Percentiles rank a stretch among this genome's conserved stretches.
Evolutionary conservation across 35 echinoderm and acorn worm species (phyloP).

Genomic region (Ptychodera flava): DNA sequence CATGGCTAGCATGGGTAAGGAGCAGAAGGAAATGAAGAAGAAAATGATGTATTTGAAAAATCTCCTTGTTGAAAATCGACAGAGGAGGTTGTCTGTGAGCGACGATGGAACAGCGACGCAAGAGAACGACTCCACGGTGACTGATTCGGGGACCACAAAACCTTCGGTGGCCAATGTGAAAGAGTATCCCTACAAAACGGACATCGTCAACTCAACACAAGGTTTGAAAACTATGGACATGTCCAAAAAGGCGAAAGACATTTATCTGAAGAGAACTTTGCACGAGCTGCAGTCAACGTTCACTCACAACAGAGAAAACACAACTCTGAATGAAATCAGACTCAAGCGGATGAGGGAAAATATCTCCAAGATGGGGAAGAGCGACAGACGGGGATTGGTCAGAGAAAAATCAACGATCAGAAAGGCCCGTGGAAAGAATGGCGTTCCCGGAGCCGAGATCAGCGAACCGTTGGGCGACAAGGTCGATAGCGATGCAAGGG

Average conservation of each 20-base stretch:
- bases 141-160: not conserved
- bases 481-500: not conserved
- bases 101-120: not conserved
- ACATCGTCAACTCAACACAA: not conserved
- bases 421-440: not conserved
- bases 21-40: not conserved
- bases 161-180: not conserved
- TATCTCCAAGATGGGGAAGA: not conserved
- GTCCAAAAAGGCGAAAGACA: not conserved
- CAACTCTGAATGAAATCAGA: not conserved
- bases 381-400: not conserved
- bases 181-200: not conserved
- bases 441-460: not conserved
- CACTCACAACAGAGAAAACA: not conserved
- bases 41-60: not conserved
- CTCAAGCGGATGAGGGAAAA: not conserved
- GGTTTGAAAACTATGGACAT: not conserved
- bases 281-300: not conserved
- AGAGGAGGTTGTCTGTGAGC: not conserved
- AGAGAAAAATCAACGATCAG: not conserved
- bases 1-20: not conserved
- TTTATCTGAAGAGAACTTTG: not conserved
- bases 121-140: not conserved
- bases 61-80: not conserved
- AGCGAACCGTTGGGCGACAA: not conserved